These are phyloP conservation scores for Rhinoderma darwinii DNA, from an alignment of 2,113 vertebrate genomes.

Conservation along the genomic window DNA sequence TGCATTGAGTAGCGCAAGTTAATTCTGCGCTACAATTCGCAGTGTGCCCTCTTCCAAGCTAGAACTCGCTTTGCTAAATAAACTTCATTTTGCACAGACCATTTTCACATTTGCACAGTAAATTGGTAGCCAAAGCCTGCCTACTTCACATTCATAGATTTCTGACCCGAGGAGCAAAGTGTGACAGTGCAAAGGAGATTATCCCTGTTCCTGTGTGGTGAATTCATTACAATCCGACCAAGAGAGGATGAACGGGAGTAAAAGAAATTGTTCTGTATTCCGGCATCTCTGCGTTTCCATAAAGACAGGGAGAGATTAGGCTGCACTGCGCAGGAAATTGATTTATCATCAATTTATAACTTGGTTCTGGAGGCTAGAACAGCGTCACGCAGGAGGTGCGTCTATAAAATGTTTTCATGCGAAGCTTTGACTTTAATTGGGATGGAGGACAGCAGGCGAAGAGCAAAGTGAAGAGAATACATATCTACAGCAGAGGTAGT, in stretches of 20 bases:
- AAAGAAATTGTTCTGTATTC: slow-evolving; percentile 58
- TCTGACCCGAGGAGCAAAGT: slow-evolving; percentile 41
- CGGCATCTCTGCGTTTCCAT: slow-evolving; percentile 42
- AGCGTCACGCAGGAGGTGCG: slow-evolving; percentile 61
- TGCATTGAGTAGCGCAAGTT: neutral
- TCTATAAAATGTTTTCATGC: slow-evolving; percentile 67
- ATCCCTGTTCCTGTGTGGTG: slow-evolving; percentile 25
- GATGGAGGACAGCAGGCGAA: slow-evolving; percentile 33
- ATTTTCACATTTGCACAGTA: slow-evolving; percentile 54
- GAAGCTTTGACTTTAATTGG: slow-evolving; percentile 63
- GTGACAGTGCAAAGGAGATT: slow-evolving; percentile 49
- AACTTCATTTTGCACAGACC: slow-evolving; percentile 48
- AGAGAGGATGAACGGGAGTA: neutral
- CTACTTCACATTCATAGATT: slow-evolving; percentile 51
- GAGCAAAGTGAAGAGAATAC: neutral
- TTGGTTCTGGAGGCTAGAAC: slow-evolving; percentile 61
- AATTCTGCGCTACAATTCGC: slow-evolving; percentile 5
- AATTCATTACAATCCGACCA: slow-evolving; percentile 44
- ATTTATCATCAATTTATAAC: slow-evolving; percentile 69
- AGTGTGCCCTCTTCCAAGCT: neutral
- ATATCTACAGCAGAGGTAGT: neutral
- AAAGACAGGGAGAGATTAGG: slow-evolving; percentile 61
- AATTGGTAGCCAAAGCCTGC: slow-evolving; percentile 39
- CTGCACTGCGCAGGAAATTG: slow-evolving; percentile 61
- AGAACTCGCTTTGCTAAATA: slow-evolving; percentile 23